Percentiles rank a stretch among this genome's conserved stretches.
Conservation (phyloP, 2,113 vertebrate species). For the Excalfactoria chinensis region DNA sequence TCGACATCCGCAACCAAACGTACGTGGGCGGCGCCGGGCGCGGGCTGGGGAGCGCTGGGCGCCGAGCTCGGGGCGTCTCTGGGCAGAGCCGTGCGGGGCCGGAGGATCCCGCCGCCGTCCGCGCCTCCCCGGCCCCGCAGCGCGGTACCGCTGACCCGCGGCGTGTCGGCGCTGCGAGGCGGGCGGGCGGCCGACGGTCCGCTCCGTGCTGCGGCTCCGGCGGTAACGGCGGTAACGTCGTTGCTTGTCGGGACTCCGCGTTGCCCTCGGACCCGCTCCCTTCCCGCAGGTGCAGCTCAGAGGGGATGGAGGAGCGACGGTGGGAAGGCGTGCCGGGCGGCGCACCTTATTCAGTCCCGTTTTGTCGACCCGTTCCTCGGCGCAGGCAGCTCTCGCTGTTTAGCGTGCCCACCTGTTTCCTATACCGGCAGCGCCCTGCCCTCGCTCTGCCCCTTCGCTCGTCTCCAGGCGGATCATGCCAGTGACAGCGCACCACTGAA, state of each 20-base stretch:
- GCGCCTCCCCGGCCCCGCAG: too few species aligned
- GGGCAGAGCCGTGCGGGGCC: too few species aligned
- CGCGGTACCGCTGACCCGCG: too few species aligned
- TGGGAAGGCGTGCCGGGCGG: not conserved
- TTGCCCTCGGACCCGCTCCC: not conserved
- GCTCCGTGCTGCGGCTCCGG: not conserved
- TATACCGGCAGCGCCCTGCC: not conserved
- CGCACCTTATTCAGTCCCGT: not conserved
- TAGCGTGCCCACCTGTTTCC: not conserved
- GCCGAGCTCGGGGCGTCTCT: too few species aligned
- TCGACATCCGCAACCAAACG: conserved; percentile 95
- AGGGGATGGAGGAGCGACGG: conserved; percentile 22
- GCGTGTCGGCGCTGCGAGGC: not conserved
- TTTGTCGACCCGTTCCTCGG: not conserved
- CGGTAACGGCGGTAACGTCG: not conserved
- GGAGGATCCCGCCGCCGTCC: too few species aligned
- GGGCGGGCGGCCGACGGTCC: not conserved
- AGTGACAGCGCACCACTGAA: not conserved
- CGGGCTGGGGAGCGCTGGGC: too few species aligned
- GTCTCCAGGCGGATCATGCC: not conserved
- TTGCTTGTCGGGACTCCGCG: not conserved
- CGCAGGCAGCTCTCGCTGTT: not conserved
- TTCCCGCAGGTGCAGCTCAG: not conserved
- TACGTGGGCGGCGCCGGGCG: conserved; percentile 65
- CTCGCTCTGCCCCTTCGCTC: not conserved